Conservation (phyloP, 1,140 invertebrate species). For the Dreissena polymorpha region DNA sequence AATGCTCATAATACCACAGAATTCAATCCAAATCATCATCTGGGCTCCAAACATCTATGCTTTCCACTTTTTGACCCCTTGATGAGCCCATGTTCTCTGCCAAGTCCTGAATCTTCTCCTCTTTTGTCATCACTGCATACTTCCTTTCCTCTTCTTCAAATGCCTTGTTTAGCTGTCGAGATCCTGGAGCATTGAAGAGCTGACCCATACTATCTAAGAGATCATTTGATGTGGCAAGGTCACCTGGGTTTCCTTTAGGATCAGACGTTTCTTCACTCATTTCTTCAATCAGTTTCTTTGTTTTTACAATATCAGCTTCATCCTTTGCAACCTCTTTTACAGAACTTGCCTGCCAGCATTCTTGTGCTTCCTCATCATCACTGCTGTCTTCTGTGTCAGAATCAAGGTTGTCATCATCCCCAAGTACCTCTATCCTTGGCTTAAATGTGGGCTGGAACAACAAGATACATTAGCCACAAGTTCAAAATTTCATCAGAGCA, state of each 20-base stretch:
- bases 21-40: slow-evolving; percentile 48
- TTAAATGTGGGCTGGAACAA: slow-evolving; percentile 41
- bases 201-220: slow-evolving; percentile 13
- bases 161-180: slow-evolving; percentile 48
- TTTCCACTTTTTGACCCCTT: not conserved
- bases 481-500: no score
- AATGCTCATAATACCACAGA: no score
- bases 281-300: slow-evolving; percentile 44
- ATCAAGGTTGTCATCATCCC: slow-evolving; percentile 53
- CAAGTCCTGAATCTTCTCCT: slow-evolving; percentile 58
- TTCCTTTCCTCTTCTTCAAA: slow-evolving; percentile 47
- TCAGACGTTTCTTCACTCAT: not conserved
- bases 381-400: slow-evolving; percentile 22
- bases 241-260: not conserved
- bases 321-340: not conserved
- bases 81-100: slow-evolving; percentile 54
- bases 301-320: slow-evolving; percentile 34
- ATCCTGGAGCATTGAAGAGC: slow-evolving; percentile 30
- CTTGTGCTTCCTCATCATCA: not conserved
- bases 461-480: no score
- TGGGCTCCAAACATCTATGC: slow-evolving; percentile 38
- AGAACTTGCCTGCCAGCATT: slow-evolving; percentile 1
- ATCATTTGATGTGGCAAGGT: not conserved
- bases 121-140: slow-evolving; percentile 38
- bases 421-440: slow-evolving; percentile 61